Evolutionary conservation across 2,888 invertebrate species (phyloP).

Genomic region (Adelognathus sp.): DNA sequence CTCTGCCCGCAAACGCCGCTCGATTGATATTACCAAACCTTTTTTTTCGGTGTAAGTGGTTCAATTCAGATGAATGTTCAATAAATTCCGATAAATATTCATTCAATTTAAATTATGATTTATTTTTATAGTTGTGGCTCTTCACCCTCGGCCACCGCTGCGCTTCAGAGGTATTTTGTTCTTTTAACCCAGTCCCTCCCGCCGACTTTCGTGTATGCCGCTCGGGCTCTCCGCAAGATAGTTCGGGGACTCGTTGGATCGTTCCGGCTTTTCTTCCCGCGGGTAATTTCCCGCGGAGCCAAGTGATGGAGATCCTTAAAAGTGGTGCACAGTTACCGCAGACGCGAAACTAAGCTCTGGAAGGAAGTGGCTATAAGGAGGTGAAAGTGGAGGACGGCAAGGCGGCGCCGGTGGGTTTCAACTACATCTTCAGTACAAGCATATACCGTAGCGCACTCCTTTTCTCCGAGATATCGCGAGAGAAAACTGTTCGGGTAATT

Average conservation of each 20-base stretch:
- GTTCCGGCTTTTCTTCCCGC: background rate
- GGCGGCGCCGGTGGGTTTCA: background rate
- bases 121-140: too few species aligned
- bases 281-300: background rate
- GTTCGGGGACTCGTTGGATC: background rate
- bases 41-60: too few species aligned
- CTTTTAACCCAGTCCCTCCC: background rate
- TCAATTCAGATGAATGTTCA: too few species aligned
- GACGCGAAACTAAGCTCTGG: background rate
- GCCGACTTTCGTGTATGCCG: background rate
- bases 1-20: too few species aligned
- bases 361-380: background rate
- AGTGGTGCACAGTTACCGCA: slow-evolving; percentile 1
- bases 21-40: too few species aligned
- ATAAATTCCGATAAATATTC: too few species aligned
- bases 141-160: too few species aligned
- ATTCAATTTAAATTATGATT: too few species aligned
- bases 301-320: slow-evolving; percentile 4
- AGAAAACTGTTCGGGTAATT: background rate
- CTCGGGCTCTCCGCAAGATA: background rate
- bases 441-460: background rate
- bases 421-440: background rate
- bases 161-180: too few species aligned
- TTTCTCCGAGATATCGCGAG: background rate
- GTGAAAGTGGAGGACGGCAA: background rate